Conservation (phyloP, 2,797 vertebrate genomes). For the Acrossocheilus wenchowensis region DNA sequence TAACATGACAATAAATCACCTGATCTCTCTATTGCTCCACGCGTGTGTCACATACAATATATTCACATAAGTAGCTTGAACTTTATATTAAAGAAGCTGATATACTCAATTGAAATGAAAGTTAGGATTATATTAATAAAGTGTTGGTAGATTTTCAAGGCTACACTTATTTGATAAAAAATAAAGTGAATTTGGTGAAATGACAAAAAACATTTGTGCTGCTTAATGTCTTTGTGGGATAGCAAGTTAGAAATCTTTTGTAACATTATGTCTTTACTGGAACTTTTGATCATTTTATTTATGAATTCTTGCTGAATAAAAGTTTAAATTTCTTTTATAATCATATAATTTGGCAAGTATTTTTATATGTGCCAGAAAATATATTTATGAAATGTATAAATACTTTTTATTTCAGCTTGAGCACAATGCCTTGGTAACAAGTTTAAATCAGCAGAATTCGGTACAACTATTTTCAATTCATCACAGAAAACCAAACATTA, state of each 20-base stretch:
- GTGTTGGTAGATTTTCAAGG: not conserved
- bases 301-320: no score
- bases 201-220: not conserved
- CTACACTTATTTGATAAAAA: not conserved
- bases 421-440: not conserved
- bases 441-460: not conserved
- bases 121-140: not conserved
- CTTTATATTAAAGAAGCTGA: not conserved
- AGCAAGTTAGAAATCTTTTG: not conserved
- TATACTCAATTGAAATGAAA: not conserved
- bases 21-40: not conserved
- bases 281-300: no score
- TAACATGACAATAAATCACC: slow-evolving; percentile 13
- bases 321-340: not conserved
- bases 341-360: not conserved
- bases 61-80: not conserved
- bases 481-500: not conserved
- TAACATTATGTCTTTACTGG: no score
- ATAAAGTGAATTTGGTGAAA: not conserved
- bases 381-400: not conserved
- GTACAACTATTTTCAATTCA: not conserved
- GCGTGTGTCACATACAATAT: not conserved
- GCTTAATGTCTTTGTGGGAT: not conserved
- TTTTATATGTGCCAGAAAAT: not conserved
- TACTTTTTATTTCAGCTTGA: not conserved